Conservation (phyloP, 2,113 vertebrate species). For the Eira barbara region DNA sequence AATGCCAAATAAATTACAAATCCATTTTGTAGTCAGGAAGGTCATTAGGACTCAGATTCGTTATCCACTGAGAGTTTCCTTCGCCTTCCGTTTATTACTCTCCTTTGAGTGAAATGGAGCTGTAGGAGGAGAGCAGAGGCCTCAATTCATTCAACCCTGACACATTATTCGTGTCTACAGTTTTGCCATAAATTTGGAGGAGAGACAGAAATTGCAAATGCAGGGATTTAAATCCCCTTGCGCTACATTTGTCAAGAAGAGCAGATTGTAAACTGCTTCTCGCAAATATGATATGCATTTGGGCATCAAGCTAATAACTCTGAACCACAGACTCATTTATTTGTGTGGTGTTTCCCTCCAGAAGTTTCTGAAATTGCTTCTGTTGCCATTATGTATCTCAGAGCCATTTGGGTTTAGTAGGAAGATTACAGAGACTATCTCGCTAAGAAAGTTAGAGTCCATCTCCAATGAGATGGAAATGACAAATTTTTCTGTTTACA, state of each 20-base stretch:
- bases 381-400: conserved; percentile 18
- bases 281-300: conserved; percentile 78
- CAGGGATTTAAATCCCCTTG: conserved; percentile 71
- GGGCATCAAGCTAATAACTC: conserved; percentile 74
- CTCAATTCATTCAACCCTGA: conserved; percentile 51
- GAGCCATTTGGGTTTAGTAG: conserved; percentile 61
- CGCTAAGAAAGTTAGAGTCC: not conserved
- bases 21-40: conserved; percentile 47
- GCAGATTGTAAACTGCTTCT: conserved; percentile 83
- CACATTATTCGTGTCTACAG: conserved; percentile 59
- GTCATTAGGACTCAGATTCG: conserved; percentile 61
- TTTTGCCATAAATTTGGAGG: conserved; percentile 68
- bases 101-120: conserved; percentile 70
- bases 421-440: not conserved
- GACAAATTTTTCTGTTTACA: conserved; percentile 59
- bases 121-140: conserved; percentile 56
- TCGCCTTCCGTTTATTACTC: conserved; percentile 66
- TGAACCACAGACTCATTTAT: conserved; percentile 60
- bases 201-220: conserved; percentile 75
- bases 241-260: conserved; percentile 77
- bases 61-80: conserved; percentile 69
- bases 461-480: conserved; percentile 49
- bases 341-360: conserved; percentile 64
- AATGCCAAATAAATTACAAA: conserved; percentile 61
- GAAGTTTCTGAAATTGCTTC: conserved; percentile 80